Conservation (phyloP, 2,797 vertebrate species). For the Peromyscus aztecus region DNA sequence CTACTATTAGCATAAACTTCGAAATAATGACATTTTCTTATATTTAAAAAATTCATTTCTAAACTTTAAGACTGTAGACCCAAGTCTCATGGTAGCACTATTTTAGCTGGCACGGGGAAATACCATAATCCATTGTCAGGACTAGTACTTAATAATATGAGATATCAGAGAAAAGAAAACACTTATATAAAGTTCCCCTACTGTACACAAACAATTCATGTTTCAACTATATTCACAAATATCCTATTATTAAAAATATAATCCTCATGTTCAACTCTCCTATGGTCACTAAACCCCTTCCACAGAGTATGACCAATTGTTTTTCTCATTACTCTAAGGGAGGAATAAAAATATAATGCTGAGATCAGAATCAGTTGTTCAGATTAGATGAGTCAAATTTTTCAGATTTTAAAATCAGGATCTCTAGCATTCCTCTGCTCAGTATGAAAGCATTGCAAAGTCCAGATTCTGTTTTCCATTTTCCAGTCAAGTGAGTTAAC, state of each 20-base stretch:
- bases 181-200: background rate
- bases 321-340: background rate
- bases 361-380: background rate
- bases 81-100: background rate
- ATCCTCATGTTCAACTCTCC: background rate
- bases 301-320: background rate
- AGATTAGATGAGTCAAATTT: background rate
- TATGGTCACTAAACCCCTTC: background rate
- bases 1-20: background rate
- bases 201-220: background rate
- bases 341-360: background rate
- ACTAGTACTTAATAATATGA: background rate
- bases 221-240: background rate
- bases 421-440: background rate
- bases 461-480: background rate
- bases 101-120: background rate
- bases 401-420: background rate
- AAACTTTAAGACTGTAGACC: background rate
- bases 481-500: background rate
- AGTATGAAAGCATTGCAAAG: background rate
- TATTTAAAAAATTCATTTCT: background rate
- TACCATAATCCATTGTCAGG: background rate
- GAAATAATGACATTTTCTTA: background rate
- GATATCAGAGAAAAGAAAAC: background rate
- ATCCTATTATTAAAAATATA: background rate